phyloP scores from a whole-genome alignment of 2,113 vertebrate genomes.

The Leucopsar rothschildi region DNA sequence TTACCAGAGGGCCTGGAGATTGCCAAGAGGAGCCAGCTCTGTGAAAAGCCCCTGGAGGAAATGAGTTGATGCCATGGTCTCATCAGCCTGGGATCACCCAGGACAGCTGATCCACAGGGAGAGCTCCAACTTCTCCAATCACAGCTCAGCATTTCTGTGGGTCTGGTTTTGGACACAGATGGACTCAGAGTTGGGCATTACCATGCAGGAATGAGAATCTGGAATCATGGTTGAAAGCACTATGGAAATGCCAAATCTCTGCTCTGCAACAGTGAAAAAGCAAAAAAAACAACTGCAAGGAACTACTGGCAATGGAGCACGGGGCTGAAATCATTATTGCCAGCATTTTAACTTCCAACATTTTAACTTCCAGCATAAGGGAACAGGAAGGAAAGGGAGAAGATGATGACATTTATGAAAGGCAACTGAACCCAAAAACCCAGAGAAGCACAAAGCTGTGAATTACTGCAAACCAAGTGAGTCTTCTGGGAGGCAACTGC shows the following conservation, averaged over 20 bases:
- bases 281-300: not conserved
- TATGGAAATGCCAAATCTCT: not conserved
- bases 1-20: not conserved
- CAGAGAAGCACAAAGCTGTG: not conserved
- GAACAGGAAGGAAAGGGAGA: not conserved
- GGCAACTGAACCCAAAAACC: not conserved
- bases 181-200: not conserved
- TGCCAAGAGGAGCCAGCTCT: not conserved
- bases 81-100: not conserved
- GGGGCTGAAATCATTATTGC: not conserved
- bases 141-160: not conserved
- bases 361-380: not conserved
- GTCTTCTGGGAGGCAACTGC: not conserved
- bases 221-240: rapidly evolving
- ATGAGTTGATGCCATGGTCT: rapidly evolving
- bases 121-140: not conserved
- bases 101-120: not conserved
- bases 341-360: not conserved
- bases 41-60: not conserved
- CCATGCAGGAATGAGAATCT: not conserved
- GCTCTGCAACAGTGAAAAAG: not conserved
- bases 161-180: not conserved
- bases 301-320: not conserved
- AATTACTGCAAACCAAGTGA: not conserved
- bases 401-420: not conserved